Evolutionary conservation across 2,888 invertebrate genomes (phyloP).

Genomic region (Allophyes oxyacanthae): DNA sequence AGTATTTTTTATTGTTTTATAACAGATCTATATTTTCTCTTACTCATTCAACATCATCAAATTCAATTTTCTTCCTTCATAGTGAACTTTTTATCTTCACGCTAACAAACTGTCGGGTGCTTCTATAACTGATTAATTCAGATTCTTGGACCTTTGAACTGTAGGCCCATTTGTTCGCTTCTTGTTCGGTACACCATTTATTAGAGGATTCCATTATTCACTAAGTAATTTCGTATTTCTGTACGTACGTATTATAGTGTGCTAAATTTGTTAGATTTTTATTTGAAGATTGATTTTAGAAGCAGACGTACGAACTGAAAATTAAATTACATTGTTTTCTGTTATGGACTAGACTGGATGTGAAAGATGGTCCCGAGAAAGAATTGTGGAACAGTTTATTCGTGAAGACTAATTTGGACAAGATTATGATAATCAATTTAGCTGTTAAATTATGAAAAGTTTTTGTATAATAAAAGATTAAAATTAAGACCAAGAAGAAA

Average conservation of each 20-base stretch:
- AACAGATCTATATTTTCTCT: background rate
- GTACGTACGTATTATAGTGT: slow-evolving; percentile 16
- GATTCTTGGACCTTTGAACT: slow-evolving; percentile 51
- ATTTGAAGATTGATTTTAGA: background rate
- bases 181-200: slow-evolving; percentile 59
- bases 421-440: too few relatives aligned
- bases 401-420: too few relatives aligned
- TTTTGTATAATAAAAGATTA: too few relatives aligned
- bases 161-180: slow-evolving; percentile 57
- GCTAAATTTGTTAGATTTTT: background rate
- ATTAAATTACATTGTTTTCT: too few relatives aligned
- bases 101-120: slow-evolving; percentile 40
- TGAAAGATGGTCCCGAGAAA: too few relatives aligned
- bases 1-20: too few relatives aligned
- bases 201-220: slow-evolving; percentile 61
- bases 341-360: too few relatives aligned
- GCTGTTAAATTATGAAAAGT: too few relatives aligned
- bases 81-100: slow-evolving; percentile 31
- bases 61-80: slow-evolving; percentile 38
- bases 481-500: too few relatives aligned
- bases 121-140: slow-evolving; percentile 61
- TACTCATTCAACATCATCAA: slow-evolving; percentile 11
- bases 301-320: too few relatives aligned
- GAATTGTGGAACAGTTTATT: too few relatives aligned
- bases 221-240: slow-evolving; percentile 53